Base-by-base conservation (phyloP, 1,140 invertebrate species). In the Heliconius hewitsoni region DNA sequence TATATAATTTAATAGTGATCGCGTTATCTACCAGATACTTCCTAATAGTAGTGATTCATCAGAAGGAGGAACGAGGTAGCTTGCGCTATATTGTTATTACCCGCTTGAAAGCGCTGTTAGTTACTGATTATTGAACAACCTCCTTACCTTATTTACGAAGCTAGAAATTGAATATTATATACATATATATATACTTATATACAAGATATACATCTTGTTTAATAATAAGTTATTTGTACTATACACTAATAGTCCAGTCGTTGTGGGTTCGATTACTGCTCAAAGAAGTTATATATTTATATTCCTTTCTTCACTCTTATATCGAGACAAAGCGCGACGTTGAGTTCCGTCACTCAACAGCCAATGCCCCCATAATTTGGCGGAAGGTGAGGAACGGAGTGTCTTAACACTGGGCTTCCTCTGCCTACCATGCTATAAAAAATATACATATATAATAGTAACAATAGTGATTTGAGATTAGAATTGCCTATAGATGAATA, bases 1-100 rank as follows among this genome's bases (percentile, higher is more conserved):
- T 27, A 66, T 66, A 66, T 66, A 66, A 57, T 57, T 66, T 66
- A 66, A 66, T 30, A 13, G 60, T 66, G 13, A 66, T 30, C 27
- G 60, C 9, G 23, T 3, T 57, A 23, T 9, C 19, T 60, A 27
- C 55, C 60, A 23, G 27, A 66, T 30, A 66, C n/a, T 27, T 39
- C 39, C 55, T 86, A 87, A 87, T 87, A 83, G 85, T 81, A 83
- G 85, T 81, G 83, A 86, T 87, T 83, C 76, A 74, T 72, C 50
- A 77, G 83, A 75, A 83, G 82, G 81, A 73, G 76, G 81, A 78
- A 78, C 80, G 72, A 89, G 86, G 78, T 82, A 83, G 73, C 76
- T 78, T 70, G 73, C 72, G 77, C 76, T 60, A 82, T 80, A 80
- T 78, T 78, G 73, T 66, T 82, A 75, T 80, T 82, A 78, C 74